Conservation (phyloP, 2,797 vertebrate genomes). For the Brotula barbata region DNA sequence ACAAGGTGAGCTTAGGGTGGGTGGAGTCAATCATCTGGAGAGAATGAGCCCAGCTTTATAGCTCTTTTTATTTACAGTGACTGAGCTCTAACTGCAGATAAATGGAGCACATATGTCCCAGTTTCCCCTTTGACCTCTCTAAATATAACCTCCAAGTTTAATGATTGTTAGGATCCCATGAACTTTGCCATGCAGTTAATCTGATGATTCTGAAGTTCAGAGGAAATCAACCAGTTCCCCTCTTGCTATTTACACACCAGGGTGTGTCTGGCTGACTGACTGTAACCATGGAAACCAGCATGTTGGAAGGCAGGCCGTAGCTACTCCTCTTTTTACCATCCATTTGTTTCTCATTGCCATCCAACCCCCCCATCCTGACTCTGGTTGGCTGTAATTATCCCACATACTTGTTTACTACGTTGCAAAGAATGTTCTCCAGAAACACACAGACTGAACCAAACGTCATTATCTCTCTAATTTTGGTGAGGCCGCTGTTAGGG, state of each 20-base stretch:
- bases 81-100: too few relatives aligned
- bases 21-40: background rate
- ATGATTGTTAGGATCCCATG: conserved; percentile 55
- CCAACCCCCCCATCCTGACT: conserved; percentile 38
- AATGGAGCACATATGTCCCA: background rate
- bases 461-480: conserved; percentile 43
- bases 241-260: conserved; percentile 16
- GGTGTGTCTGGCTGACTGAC: conserved; percentile 48
- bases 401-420: conserved; percentile 45
- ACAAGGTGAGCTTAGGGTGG: conserved; percentile 80
- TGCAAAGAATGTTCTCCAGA: conserved; percentile 12
- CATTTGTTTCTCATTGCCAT: conserved; percentile 65
- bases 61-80: too few relatives aligned
- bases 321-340: conserved; percentile 24
- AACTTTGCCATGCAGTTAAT: conserved; percentile 35
- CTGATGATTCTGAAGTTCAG: conserved; percentile 61
- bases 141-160: conserved; percentile 46
- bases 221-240: conserved; percentile 1
- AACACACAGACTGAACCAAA: conserved; percentile 22
- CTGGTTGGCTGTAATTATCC: conserved; percentile 49
- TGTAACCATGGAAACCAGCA: conserved; percentile 21
- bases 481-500: conserved; percentile 34
- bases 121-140: background rate
- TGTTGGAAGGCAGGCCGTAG: conserved; percentile 26
- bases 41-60: too few relatives aligned